Base-by-base conservation (phyloP, 2,797 vertebrate species). In the Pipistrellus kuhlii region DNA sequence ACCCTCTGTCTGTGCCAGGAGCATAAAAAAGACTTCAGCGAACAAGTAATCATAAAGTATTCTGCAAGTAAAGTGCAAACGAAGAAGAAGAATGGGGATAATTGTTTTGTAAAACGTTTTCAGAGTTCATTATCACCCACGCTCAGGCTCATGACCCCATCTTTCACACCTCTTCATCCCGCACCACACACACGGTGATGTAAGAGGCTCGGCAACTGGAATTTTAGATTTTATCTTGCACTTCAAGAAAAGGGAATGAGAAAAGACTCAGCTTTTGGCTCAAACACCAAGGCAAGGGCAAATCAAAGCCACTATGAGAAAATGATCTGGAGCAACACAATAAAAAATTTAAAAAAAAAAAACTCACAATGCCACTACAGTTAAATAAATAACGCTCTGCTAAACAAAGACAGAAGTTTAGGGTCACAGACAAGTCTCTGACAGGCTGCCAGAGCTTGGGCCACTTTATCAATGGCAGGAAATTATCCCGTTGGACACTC, bases 51-150 rank as follows among this genome's bases (percentile, higher is more conserved):
- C 80, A 92, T 23, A 57, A 80, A 92, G 75, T 66, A 48, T 90
- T 96, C 18, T 91, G 76, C 55, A 95, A 96, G 95, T 85, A 55
- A 94, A 95, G 72, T 86, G 32, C 51, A 84, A 20, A 53, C 62
- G 51, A 71, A 90, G 51, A 69, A 92, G 53, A 91, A 97, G 55
- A 94, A 97, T 88, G 68, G 85, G n/a, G 48, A 71, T 91, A 94
- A 96, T 48, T 97, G 93, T 97, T 93, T 94, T 75, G 84, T 72
- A 86, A 95, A 93, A 96, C 71, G 78, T 83, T 90, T 93, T 93
- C 89, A 75, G 78, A 92, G 62, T 85, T 95, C 96, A 96, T 85
- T 71, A 93, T 96, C 91, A 91, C 94, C 94, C 95, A 96, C 91
- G n/a, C 81, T 77, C 66, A 87, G 86, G 25, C 93, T 81, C 88